Conservation (phyloP, 1,140 invertebrate species). For the Hylaeus volcanicus region DNA sequence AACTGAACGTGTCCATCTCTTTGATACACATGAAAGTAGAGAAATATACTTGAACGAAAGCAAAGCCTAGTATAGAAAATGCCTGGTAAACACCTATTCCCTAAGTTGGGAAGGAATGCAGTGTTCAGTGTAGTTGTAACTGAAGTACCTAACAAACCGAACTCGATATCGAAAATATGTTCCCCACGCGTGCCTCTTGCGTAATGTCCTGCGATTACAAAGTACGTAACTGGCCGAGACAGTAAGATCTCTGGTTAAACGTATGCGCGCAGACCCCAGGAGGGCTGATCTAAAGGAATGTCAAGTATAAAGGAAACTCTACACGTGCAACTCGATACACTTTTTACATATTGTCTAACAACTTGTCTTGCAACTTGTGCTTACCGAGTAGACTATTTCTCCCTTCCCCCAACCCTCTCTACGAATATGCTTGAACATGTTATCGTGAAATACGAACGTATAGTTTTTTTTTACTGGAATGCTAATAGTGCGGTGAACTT, state of each 20-base stretch:
- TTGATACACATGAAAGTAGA: too few relatives aligned
- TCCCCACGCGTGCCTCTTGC: neutral
- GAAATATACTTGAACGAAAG: too few relatives aligned
- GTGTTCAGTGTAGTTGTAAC: too few relatives aligned
- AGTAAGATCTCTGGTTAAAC: conserved; percentile 11
- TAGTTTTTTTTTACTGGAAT: too few relatives aligned
- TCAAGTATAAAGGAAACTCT: conserved; percentile 48
- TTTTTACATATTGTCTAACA: conserved; percentile 36
- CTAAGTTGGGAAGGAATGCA: too few relatives aligned
- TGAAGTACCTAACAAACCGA: neutral
- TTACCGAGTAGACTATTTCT: conserved; percentile 1
- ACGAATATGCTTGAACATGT: neutral
- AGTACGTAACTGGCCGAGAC: conserved; percentile 21
- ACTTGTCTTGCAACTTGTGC: neutral
- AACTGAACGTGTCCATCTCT: too few relatives aligned
- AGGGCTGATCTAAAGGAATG: conserved; percentile 45
- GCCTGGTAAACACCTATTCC: too few relatives aligned
- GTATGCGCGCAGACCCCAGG: neutral
- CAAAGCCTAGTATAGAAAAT: too few relatives aligned
- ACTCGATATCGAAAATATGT: neutral
- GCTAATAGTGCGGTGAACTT: too few relatives aligned
- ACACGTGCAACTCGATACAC: conserved; percentile 39
- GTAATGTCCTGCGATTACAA: conserved; percentile 9
- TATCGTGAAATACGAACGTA: neutral
- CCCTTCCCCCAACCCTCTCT: neutral